phyloP scores from a whole-genome alignment of 2,888 invertebrate genomes.

The Rotaria sp. region DNA sequence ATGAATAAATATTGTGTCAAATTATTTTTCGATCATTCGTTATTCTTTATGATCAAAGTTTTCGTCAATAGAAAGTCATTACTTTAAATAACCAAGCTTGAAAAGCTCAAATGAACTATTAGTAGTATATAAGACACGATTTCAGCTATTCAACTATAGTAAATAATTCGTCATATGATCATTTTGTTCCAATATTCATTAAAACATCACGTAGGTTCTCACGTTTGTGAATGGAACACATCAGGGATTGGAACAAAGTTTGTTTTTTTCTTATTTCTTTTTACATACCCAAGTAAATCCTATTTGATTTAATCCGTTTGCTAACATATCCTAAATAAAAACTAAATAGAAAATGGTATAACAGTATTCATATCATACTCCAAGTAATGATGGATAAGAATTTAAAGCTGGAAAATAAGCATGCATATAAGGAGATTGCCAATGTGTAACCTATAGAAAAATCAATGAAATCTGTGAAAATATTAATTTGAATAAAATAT shows the following conservation, averaged over 20 bases:
- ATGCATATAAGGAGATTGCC: conserved; percentile 96
- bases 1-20: too few species aligned
- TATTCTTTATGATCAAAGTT: too few species aligned
- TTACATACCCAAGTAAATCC: conserved; percentile 89
- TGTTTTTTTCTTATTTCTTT: conserved; percentile 52
- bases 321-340: conserved; percentile 69
- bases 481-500: conserved; percentile 43
- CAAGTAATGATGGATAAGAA: conserved; percentile 83
- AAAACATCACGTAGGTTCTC: too few species aligned
- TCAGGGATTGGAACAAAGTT: neutral
- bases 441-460: conserved; percentile 67
- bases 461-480: neutral
- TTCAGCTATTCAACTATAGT: too few species aligned
- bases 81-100: too few species aligned
- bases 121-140: too few species aligned
- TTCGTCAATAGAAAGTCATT: too few species aligned
- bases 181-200: too few species aligned
- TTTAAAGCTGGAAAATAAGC: conserved; percentile 92
- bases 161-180: too few species aligned
- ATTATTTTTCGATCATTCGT: too few species aligned
- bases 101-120: neutral
- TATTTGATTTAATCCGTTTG: conserved; percentile 83
- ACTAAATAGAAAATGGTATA: neutral
- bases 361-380: conserved; percentile 50
- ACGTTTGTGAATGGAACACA: too few species aligned